Conservation (phyloP, 2,888 invertebrate species). For the Agrochola circellaris region DNA sequence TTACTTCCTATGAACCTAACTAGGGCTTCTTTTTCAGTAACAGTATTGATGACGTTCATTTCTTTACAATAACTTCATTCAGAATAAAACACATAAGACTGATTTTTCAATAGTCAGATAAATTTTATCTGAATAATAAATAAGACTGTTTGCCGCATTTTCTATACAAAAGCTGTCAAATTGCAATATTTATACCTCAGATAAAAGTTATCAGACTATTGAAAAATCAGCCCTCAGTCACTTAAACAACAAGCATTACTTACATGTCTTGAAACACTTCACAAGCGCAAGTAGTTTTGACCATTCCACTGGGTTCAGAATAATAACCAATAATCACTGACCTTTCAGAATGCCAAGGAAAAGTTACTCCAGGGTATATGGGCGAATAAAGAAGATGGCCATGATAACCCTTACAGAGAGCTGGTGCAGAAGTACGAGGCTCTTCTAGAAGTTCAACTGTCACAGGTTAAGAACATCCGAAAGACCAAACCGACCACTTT, state of each 20-base stretch:
- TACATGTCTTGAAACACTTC: slow-evolving; percentile 44
- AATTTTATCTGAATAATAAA: no score
- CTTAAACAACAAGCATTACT: slow-evolving; percentile 60
- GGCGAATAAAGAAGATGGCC: slow-evolving; percentile 89
- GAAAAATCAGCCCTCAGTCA: slow-evolving; percentile 20
- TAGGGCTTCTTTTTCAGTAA: slow-evolving; percentile 55
- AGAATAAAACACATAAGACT: slow-evolving; percentile 33
- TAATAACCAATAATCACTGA: slow-evolving; percentile 34
- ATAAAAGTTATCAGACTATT: no score
- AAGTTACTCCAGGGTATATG: slow-evolving; percentile 89
- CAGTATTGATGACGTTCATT: slow-evolving; percentile 53
- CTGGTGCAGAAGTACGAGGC: slow-evolving; percentile 97
- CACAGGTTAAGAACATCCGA: slow-evolving; percentile 90
- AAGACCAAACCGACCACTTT: slow-evolving; percentile 80
- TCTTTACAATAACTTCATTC: slow-evolving; percentile 55
- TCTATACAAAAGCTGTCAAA: no score
- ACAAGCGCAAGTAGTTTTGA: slow-evolving; percentile 20
- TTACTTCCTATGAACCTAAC: slow-evolving; percentile 57
- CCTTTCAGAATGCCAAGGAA: slow-evolving; percentile 87
- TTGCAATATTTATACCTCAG: no score
- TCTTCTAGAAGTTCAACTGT: slow-evolving; percentile 93
- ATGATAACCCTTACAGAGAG: slow-evolving; percentile 94
- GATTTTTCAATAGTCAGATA: no score
- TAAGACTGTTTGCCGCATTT: no score
- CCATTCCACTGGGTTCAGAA: slow-evolving; percentile 19